A percentile compares a stretch with the other conserved stretches of the same genome.
Conservation (phyloP, 2,888 invertebrate species). For the Axea sp. region DNA sequence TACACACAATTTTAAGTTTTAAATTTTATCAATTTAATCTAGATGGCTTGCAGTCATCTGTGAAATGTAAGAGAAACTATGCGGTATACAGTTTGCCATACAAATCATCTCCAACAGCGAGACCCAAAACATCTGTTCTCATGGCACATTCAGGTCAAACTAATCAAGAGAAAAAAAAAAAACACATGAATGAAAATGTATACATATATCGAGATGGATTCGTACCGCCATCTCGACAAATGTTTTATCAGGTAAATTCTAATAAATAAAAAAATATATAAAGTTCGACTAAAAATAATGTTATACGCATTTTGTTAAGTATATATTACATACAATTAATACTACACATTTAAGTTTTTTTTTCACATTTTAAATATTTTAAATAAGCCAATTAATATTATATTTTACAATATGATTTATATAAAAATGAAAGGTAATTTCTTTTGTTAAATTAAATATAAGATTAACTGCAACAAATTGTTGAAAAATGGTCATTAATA, state of each 20-base stretch:
- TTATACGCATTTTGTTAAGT: too few species aligned
- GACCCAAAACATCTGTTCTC: constrained; percentile 76
- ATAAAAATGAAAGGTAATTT: too few species aligned
- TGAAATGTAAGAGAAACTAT: constrained; percentile 81
- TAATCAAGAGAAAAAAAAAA: constrained; percentile 68
- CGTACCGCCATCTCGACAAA: constrained; percentile 90
- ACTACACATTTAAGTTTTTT: too few species aligned
- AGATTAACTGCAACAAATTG: too few species aligned
- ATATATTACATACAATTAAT: too few species aligned
- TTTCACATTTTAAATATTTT: too few species aligned
- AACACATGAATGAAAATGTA: constrained; percentile 79
- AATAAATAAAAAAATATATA: neutral
- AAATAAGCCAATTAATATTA: too few species aligned
- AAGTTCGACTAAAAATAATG: too few species aligned
- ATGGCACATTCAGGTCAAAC: constrained; percentile 71
- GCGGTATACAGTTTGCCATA: constrained; percentile 79
- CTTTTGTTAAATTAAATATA: too few species aligned
- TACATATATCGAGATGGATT: constrained; percentile 86
- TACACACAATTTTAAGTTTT: too few species aligned
- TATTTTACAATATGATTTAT: too few species aligned
- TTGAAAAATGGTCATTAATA: too few species aligned
- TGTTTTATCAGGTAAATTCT: constrained; percentile 90
- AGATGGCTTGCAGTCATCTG: constrained; percentile 81
- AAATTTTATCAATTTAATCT: constrained; percentile 9
- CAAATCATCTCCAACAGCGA: constrained; percentile 78